Conservation (phyloP, 2,113 vertebrate species). For the Pachyramphus minor region DNA sequence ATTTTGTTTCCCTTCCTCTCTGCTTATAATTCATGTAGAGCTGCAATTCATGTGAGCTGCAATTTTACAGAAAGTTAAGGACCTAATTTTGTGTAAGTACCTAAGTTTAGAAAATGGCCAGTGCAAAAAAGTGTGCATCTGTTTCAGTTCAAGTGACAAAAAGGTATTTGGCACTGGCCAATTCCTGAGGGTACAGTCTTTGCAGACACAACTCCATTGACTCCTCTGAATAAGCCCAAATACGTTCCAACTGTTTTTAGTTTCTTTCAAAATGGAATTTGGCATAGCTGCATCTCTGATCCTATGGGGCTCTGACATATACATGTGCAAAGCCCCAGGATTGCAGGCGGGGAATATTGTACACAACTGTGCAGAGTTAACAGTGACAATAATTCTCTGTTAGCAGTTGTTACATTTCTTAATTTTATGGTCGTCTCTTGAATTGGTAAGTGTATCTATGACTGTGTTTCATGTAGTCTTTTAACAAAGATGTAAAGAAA, state of each 20-base stretch:
- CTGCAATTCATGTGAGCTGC: neutral
- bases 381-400: neutral
- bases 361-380: neutral
- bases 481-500: neutral
- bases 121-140: neutral
- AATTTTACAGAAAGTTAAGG: neutral
- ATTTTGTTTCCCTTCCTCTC: neutral
- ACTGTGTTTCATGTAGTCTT: neutral
- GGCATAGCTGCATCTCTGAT: neutral
- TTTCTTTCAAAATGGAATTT: constrained; percentile 9
- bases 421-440: neutral
- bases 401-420: neutral
- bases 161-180: neutral
- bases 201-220: neutral
- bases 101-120: neutral
- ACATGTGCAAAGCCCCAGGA: neutral
- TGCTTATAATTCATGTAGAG: neutral
- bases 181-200: neutral
- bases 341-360: neutral
- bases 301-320: neutral
- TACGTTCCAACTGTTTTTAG: neutral
- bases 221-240: neutral
- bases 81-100: neutral
- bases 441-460: neutral
- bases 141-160: neutral